These are phyloP conservation scores for Oegoconia quadripuncta DNA, from an alignment of 2,888 invertebrate genomes.

Conservation along the genomic window DNA sequence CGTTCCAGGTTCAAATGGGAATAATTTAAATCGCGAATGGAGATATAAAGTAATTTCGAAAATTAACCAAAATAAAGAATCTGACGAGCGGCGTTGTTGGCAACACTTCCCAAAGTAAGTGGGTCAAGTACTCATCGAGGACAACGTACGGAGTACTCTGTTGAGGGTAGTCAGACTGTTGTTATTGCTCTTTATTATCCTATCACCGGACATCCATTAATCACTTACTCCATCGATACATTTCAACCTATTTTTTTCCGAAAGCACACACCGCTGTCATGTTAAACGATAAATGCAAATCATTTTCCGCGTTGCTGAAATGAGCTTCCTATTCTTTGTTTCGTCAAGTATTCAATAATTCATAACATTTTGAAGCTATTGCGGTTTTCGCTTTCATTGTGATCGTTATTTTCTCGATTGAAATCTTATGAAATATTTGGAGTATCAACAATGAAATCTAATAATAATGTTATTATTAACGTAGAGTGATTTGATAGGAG, in stretches of 20 bases:
- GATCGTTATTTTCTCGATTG: not conserved
- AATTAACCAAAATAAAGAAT: conserved; percentile 1
- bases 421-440: not conserved
- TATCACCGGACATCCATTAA: conserved; percentile 56
- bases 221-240: conserved; percentile 49
- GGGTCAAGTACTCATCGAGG: conserved; percentile 68
- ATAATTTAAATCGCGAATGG: no score
- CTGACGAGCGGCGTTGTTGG: conserved; percentile 38
- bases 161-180: conserved; percentile 35
- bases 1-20: no score
- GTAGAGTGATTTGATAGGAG: no score
- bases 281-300: conserved; percentile 42
- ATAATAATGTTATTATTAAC: no score
- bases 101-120: conserved; percentile 48
- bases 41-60: no score
- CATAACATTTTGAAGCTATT: conserved; percentile 10
- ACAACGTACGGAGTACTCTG: conserved; percentile 39
- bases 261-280: conserved; percentile 32
- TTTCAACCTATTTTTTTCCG: conserved; percentile 39
- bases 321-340: conserved; percentile 15
- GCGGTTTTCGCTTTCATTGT: conserved; percentile 3
- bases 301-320: conserved; percentile 28
- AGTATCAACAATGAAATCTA: no score
- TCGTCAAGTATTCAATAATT: conserved; percentile 14
- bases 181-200: conserved; percentile 52